Percentiles rank a stretch among this genome's conserved stretches.
phyloP scores from a whole-genome alignment of 2,888 invertebrate species.

The Diadromus collaris region DNA sequence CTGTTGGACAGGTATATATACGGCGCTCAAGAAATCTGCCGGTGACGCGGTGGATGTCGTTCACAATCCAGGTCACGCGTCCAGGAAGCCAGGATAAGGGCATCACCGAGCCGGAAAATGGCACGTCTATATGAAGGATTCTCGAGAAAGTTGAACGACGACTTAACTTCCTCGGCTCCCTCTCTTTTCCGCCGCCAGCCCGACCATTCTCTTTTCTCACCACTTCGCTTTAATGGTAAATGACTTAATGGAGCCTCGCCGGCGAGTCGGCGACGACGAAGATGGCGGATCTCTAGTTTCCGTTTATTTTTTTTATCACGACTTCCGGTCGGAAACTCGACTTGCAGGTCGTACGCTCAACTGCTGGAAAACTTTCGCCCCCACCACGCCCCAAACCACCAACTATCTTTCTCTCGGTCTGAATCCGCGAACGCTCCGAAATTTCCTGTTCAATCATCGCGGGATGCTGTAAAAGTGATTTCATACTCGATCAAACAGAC shows the following conservation, averaged over 20 bases:
- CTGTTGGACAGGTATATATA: constrained; percentile 2
- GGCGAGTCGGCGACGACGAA: constrained; percentile 23
- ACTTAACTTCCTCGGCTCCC: constrained; percentile 32
- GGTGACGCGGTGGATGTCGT: constrained; percentile 42
- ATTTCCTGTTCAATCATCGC: constrained; percentile 20
- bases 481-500: constrained; percentile 7
- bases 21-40: constrained; percentile 36
- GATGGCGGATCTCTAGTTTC: not conserved
- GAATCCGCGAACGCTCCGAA: constrained; percentile 6
- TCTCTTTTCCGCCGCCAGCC: constrained; percentile 10
- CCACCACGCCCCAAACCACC: not conserved
- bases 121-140: constrained; percentile 58
- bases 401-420: not conserved
- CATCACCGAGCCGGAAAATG: constrained; percentile 60
- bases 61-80: constrained; percentile 58
- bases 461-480: constrained; percentile 12
- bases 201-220: constrained; percentile 45
- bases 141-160: constrained; percentile 56
- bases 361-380: not conserved
- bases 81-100: constrained; percentile 59
- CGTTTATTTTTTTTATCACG: constrained; percentile 14
- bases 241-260: constrained; percentile 47
- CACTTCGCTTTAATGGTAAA: constrained; percentile 49
- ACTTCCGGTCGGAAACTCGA: constrained; percentile 7
- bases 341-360: not conserved